Conservation (phyloP, 2,888 invertebrate species). For the Luffia ferchaultella region DNA sequence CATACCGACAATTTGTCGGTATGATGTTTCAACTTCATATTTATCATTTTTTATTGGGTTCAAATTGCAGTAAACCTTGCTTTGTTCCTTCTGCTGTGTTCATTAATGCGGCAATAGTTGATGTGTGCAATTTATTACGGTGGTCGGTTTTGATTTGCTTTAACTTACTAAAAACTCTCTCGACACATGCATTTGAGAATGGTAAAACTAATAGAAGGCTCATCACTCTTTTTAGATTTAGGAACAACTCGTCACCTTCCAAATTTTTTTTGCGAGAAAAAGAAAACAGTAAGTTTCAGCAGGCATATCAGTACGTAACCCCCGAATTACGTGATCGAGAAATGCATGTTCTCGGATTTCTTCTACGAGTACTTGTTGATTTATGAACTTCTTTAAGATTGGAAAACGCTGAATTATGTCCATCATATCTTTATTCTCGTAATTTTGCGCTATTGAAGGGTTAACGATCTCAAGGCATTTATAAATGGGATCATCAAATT, state of each 20-base stretch:
- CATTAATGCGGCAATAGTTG: neutral
- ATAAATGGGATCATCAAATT: neutral
- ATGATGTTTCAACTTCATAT: too few species aligned
- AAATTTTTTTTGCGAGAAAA: neutral
- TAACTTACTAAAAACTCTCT: neutral
- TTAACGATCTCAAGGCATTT: neutral
- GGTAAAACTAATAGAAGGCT: conserved; percentile 1
- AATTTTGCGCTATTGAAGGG: conserved; percentile 1
- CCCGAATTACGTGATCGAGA: neutral
- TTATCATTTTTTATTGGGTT: neutral
- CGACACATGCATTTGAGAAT: neutral
- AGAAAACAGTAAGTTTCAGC: neutral
- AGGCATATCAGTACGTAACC: neutral
- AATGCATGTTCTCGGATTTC: conserved; percentile 1
- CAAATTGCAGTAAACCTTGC: neutral
- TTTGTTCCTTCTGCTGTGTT: neutral
- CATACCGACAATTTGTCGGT: too few species aligned
- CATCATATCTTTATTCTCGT: neutral
- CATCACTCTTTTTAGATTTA: neutral
- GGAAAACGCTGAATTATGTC: neutral
- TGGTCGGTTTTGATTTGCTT: neutral
- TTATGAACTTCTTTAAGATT: neutral
- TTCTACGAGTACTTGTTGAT: neutral
- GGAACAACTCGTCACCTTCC: neutral
- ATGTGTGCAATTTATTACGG: neutral